Conservation (phyloP, 1,140 invertebrate species). For the Bursaphelenchus mucronatus region DNA sequence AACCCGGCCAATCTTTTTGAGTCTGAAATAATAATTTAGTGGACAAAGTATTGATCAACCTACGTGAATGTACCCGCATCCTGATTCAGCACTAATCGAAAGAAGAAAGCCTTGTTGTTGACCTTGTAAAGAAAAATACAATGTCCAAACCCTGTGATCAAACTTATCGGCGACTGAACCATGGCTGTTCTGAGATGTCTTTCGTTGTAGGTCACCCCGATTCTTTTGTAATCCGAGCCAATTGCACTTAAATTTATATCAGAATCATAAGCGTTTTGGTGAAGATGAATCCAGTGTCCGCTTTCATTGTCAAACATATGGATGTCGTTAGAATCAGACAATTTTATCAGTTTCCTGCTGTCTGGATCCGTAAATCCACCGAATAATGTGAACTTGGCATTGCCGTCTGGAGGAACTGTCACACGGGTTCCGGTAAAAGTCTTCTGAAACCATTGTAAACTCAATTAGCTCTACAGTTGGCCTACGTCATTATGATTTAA, state of each 20-base stretch:
- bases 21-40: background rate
- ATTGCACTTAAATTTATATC: slow-evolving; percentile 6
- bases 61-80: slow-evolving; percentile 6
- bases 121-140: slow-evolving; percentile 2
- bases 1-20: background rate
- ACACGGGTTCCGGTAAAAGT: slow-evolving; percentile 6
- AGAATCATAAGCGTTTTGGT: background rate
- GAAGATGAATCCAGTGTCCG: slow-evolving; percentile 1
- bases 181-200: slow-evolving; percentile 13
- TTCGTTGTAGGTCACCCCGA: slow-evolving; percentile 15
- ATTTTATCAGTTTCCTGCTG: slow-evolving; percentile 1
- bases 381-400: background rate
- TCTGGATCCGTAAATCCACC: slow-evolving; percentile 11
- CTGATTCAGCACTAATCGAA: background rate
- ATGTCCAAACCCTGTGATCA: background rate
- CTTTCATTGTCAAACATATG: slow-evolving; percentile 10
- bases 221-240: background rate
- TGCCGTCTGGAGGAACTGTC: background rate
- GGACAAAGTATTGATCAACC: background rate
- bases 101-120: background rate
- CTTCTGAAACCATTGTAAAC: slow-evolving; percentile 10
- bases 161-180: slow-evolving; percentile 7
- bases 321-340: slow-evolving; percentile 1
- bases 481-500: slow-evolving; percentile 14
- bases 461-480: background rate